phyloP scores from a whole-genome alignment of 2,797 vertebrate genomes.

The Natrix natrix region DNA sequence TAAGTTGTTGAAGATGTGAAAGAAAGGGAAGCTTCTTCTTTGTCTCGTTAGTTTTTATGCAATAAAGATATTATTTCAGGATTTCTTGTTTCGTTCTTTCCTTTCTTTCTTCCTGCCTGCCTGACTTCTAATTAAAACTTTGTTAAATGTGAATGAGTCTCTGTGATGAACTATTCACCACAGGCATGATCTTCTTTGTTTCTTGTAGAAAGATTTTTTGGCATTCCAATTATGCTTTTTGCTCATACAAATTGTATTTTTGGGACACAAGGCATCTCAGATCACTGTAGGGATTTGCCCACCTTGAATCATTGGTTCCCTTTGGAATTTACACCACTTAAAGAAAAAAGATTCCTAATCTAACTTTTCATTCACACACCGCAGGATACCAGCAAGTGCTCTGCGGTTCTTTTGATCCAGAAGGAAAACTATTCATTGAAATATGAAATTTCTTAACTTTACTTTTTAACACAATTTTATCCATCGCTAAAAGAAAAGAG shows the following conservation, averaged over 20 bases:
- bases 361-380: conserved; percentile 8
- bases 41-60: conserved; percentile 23
- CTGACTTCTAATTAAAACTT: conserved; percentile 39
- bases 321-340: conserved; percentile 26
- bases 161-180: conserved; percentile 19
- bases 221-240: conserved; percentile 32
- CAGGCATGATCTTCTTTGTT: conserved; percentile 25
- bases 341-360: conserved; percentile 25
- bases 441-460: neutral
- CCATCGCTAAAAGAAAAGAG: neutral
- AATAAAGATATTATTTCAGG: conserved; percentile 40
- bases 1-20: neutral
- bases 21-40: neutral
- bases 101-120: neutral
- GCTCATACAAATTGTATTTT: conserved; percentile 15
- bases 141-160: conserved; percentile 5
- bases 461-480: neutral
- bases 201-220: conserved; percentile 17
- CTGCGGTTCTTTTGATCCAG: neutral
- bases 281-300: conserved; percentile 6
- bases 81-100: neutral
- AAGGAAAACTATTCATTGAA: neutral
- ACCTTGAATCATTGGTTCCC: conserved; percentile 5
- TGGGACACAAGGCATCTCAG: neutral
- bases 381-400: neutral